Percentiles rank a stretch among this genome's conserved stretches.
Evolutionary conservation across 2,888 invertebrate species (phyloP).

Genomic region (Formica aserva): DNA sequence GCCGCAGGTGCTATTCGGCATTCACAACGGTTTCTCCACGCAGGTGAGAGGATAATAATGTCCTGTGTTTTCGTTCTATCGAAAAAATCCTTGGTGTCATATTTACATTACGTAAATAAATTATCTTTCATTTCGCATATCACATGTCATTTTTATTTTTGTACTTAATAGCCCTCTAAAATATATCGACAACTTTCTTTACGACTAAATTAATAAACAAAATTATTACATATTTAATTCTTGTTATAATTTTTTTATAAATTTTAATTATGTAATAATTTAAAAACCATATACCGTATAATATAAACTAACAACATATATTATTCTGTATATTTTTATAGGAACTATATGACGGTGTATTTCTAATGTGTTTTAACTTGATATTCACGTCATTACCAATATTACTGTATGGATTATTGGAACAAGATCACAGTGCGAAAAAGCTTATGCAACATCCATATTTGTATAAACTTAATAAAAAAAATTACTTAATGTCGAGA

Average conservation of each 20-base stretch:
- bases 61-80: not conserved
- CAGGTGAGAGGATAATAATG: conserved; percentile 80
- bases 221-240: not conserved
- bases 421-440: conserved; percentile 89
- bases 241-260: not conserved
- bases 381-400: conserved; percentile 92
- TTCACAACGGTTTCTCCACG: conserved; percentile 86
- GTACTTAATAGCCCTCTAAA: not conserved
- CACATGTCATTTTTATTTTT: not conserved
- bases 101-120: not conserved
- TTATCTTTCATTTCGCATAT: not conserved
- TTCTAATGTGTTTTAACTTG: conserved; percentile 92
- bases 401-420: conserved; percentile 91
- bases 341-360: conserved; percentile 91
- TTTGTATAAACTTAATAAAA: conserved; percentile 89
- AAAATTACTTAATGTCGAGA: conserved; percentile 89
- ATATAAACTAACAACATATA: not conserved
- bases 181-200: not conserved
- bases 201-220: not conserved
- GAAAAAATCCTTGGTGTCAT: not conserved
- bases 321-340: conserved; percentile 86
- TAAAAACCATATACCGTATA: not conserved
- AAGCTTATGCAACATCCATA: conserved; percentile 88
- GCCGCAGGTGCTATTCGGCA: conserved; percentile 87
- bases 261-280: not conserved